Percentiles rank a stretch among this genome's conserved stretches.
phyloP scores from a whole-genome alignment of 2,113 vertebrate genomes.

The Pangasianodon hypophthalmus region DNA sequence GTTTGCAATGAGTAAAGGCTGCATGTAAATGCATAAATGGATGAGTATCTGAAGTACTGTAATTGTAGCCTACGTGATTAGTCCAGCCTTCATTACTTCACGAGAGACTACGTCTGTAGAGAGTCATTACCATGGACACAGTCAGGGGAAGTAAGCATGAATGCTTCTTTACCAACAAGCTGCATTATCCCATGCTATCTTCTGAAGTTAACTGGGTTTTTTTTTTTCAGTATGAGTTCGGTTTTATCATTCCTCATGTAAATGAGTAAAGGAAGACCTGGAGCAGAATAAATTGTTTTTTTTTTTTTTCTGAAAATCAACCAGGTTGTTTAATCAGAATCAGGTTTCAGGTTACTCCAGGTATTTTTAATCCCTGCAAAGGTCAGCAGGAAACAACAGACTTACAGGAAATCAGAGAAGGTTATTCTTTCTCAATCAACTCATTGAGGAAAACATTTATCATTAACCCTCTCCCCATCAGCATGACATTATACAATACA shows the following conservation, averaged over 20 bases:
- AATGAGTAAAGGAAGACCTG: not conserved
- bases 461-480: not conserved
- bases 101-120: not conserved
- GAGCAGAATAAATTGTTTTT: not conserved
- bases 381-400: slow-evolving; percentile 72
- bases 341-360: slow-evolving; percentile 62
- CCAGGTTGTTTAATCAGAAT: slow-evolving; percentile 34
- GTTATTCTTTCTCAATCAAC: slow-evolving; percentile 50
- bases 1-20: not conserved
- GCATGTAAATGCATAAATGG: not conserved
- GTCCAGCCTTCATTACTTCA: slow-evolving; percentile 16
- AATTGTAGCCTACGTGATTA: not conserved
- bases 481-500: not conserved
- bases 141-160: slow-evolving; percentile 6
- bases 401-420: slow-evolving; percentile 67
- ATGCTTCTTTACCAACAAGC: not conserved
- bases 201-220: not conserved
- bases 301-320: slow-evolving; percentile 34
- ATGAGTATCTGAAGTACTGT: slow-evolving; percentile 3
- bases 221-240: not conserved
- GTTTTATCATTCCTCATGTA: not conserved
- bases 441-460: slow-evolving; percentile 45
- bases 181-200: not conserved
- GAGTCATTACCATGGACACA: slow-evolving; percentile 6
- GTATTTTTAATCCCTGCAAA: slow-evolving; percentile 72